A percentile compares a stretch with the other conserved stretches of the same genome.
phyloP scores from a whole-genome alignment of 92 coral and sea anemone genomes.

The Epizoanthus ramosus region DNA sequence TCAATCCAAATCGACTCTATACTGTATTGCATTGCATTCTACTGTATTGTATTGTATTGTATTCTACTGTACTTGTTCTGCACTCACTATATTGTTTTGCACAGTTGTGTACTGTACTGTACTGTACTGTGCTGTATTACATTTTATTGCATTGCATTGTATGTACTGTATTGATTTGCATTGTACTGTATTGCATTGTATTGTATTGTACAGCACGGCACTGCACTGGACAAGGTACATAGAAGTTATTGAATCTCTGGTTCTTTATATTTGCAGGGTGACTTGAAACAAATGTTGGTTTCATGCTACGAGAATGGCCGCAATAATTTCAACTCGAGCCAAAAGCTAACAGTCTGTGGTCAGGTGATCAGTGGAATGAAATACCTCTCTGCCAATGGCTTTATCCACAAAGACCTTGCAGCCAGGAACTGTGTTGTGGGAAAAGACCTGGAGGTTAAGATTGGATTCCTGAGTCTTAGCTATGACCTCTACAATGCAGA shows the following conservation, averaged over 20 bases:
- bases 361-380: constrained; percentile 88
- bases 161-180: too few relatives aligned
- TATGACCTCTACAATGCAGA: constrained; percentile 92
- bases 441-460: constrained; percentile 83
- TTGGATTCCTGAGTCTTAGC: constrained; percentile 90
- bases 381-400: constrained; percentile 76
- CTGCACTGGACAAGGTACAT: background rate
- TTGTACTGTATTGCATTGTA: background rate
- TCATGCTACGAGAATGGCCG: constrained; percentile 88
- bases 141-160: too few relatives aligned
- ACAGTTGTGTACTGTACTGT: too few relatives aligned
- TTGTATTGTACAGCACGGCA: background rate
- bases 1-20: too few relatives aligned
- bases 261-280: constrained; percentile 70
- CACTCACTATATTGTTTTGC: too few relatives aligned
- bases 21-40: too few relatives aligned
- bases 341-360: constrained; percentile 82
- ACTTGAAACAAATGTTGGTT: constrained; percentile 90
- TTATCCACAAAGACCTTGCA: constrained; percentile 94
- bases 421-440: constrained; percentile 96
- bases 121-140: too few relatives aligned
- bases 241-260: background rate
- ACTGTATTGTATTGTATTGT: too few relatives aligned
- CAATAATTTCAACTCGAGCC: constrained; percentile 80
- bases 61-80: too few relatives aligned